phyloP scores from a whole-genome alignment of 1,140 invertebrate genomes.

The Ephestia elutella region DNA sequence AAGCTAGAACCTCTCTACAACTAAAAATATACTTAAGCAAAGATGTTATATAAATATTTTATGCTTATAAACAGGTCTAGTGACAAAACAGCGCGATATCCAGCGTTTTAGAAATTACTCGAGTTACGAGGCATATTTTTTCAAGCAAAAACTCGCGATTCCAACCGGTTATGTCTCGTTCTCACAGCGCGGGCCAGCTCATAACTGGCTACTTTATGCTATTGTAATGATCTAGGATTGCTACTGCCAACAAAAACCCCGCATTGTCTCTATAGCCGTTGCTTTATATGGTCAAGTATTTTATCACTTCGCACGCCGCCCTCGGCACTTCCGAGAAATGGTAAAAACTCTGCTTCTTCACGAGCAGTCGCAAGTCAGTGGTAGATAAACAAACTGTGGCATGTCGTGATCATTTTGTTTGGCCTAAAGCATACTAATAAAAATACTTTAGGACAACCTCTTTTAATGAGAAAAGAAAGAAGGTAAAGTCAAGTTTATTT shows the following conservation, averaged over 20 bases:
- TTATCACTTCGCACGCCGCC: constrained; percentile 52
- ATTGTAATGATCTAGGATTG: constrained; percentile 66
- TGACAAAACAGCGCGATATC: background rate
- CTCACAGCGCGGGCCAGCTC: constrained; percentile 32
- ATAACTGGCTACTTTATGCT: constrained; percentile 69
- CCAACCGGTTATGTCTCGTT: background rate
- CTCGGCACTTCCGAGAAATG: constrained; percentile 39
- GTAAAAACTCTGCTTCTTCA: constrained; percentile 23
- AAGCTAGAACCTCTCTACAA: background rate
- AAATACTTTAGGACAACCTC: background rate
- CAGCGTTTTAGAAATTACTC: constrained; percentile 22
- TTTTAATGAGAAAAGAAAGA: constrained; percentile 7
- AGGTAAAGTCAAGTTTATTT: too few relatives aligned
- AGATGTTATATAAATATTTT: background rate
- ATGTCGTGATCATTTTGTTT: constrained; percentile 23
- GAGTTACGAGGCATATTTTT: constrained; percentile 35
- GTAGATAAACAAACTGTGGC: constrained; percentile 20
- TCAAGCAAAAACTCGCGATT: constrained; percentile 42
- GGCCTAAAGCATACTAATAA: constrained; percentile 8
- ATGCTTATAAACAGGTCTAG: background rate
- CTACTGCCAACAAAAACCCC: constrained; percentile 56
- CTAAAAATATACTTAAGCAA: constrained; percentile 6
- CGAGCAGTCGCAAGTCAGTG: constrained; percentile 11
- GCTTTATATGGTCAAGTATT: constrained; percentile 50
- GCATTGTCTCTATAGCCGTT: constrained; percentile 60